Conservation (phyloP, 1,140 invertebrate species). For the Phymastichus coffea region DNA sequence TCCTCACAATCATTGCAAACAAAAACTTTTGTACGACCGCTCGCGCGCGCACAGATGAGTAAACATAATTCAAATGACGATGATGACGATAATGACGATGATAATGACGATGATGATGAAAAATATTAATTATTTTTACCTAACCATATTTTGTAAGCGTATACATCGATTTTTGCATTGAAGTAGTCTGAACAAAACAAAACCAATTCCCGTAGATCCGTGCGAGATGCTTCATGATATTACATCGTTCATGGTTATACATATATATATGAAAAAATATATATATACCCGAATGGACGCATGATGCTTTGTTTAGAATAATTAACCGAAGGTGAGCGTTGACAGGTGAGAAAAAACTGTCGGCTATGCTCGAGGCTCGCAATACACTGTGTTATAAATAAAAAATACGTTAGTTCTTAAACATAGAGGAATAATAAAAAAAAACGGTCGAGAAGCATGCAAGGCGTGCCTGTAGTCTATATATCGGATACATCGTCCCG, state of each 20-base stretch:
- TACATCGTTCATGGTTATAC: background rate
- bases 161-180: no score
- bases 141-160: no score
- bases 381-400: constrained; percentile 13
- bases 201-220: background rate
- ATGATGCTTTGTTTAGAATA: background rate
- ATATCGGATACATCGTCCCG: background rate
- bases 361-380: constrained; percentile 1
- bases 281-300: background rate
- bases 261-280: background rate
- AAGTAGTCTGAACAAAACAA: no score
- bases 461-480: background rate
- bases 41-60: no score
- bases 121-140: no score
- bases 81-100: no score
- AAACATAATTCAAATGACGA: no score
- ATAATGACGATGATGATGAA: no score
- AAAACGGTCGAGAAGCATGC: no score
- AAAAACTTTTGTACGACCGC: no score
- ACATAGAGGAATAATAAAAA: background rate
- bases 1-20: no score
- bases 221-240: background rate
- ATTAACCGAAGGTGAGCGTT: background rate
- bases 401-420: constrained; percentile 6
- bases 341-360: no score